A percentile compares a stretch with the other conserved stretches of the same genome.
Conservation (phyloP, 1,140 invertebrate species). For the Galleria mellonella region DNA sequence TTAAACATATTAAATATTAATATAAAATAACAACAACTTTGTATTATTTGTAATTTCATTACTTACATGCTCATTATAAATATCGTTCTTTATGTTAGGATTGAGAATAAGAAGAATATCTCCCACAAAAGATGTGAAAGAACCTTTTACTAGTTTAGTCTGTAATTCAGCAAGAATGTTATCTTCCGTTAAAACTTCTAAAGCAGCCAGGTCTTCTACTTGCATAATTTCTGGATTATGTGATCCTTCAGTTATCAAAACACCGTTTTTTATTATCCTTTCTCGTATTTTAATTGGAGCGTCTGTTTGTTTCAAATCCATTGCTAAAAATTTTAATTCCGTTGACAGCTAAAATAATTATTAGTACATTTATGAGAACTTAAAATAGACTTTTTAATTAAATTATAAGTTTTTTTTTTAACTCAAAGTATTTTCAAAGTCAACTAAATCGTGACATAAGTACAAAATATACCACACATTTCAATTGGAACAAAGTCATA, state of each 20-base stretch:
- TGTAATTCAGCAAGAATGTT: constrained; percentile 84
- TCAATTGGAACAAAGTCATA: not conserved
- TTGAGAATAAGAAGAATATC: constrained; percentile 92
- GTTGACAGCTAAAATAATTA: constrained; percentile 68
- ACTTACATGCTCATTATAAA: constrained; percentile 81
- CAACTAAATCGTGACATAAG: no score
- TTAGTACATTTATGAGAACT: constrained; percentile 7
- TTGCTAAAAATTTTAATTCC: constrained; percentile 78
- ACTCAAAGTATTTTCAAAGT: no score
- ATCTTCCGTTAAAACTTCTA: constrained; percentile 87
- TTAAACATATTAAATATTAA: constrained; percentile 8
- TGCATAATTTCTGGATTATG: constrained; percentile 81
- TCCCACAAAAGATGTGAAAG: constrained; percentile 91
- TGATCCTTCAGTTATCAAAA: constrained; percentile 68
- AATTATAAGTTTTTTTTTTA: no score
- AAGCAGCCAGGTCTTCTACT: constrained; percentile 89
- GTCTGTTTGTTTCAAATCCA: constrained; percentile 56
- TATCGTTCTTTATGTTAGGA: constrained; percentile 83
- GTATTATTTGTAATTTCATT: not conserved
- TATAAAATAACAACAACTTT: not conserved
- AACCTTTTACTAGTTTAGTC: constrained; percentile 80
- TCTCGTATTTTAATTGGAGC: constrained; percentile 71
- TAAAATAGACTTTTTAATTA: no score
- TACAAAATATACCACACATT: no score
- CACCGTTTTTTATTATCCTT: constrained; percentile 80